Base-by-base conservation (phyloP, 2,797 vertebrate species). In the Miichthys miiuy region DNA sequence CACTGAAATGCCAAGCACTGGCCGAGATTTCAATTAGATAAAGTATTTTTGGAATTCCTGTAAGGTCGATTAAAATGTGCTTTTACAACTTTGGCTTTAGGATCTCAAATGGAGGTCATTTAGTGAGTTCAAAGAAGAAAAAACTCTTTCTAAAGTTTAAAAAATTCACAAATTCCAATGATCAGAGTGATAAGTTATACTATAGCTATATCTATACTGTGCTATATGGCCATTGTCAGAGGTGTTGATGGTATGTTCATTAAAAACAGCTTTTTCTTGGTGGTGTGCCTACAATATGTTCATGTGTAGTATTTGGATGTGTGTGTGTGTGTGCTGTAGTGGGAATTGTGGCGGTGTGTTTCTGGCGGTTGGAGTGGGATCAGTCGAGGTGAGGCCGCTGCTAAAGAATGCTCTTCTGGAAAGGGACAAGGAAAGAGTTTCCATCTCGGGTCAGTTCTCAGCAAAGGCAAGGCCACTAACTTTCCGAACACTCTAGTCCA, bases 371-470 rank as follows among this genome's bases (percentile, higher is more conserved):
- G 74, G 79, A 89, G 51, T 8, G 55, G 77, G 81, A 86, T 88
- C 81, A 88, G 80, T 79, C 21, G 48, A 78, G 76, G 78, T 82
- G 85, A 90, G 88, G 73, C 69, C 25, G 76, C 72, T 38, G 69
- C 80, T 57, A 27, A 92, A 88, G 89, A 92, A 91, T 92, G 87
- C 64, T 81, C 70, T 82, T 82, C 80, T 89, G 90, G 90, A 89
- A 81, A 80, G 64, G 57, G 60, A 87, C 60, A 38, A 77, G 73
- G 58, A 81, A 81, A 87, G 65, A 77, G 66, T 88, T 92, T 89
- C 87, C 90, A 90, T 79, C 77, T 75, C 6, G 11, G 79, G 83
- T 90, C 83, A 82, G 72, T 63, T 84, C 79, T 71, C 72, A 10
- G 79, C 54, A 56, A 77, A 51, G 84, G 66, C 6, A 41, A 52